Conservation (phyloP, 2,888 invertebrate species). For the Artemia sp. region DNA sequence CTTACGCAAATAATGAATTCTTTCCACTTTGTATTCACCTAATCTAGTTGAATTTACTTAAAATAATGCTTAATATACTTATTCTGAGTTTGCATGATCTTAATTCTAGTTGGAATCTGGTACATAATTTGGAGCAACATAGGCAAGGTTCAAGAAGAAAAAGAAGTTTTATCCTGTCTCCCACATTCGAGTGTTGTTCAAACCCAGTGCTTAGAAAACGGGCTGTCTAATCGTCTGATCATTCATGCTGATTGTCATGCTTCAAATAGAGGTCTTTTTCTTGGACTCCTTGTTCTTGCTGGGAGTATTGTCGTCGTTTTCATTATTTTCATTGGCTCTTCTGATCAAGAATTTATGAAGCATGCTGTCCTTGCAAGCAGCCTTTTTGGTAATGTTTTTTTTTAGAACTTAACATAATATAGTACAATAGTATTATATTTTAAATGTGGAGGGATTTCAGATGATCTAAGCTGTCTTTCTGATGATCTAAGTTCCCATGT, state of each 20-base stretch:
- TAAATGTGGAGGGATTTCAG: neutral
- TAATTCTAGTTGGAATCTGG: conserved; percentile 44
- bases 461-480: neutral
- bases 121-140: conserved; percentile 58
- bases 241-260: conserved; percentile 57
- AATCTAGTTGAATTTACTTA: no score
- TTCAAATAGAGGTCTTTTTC: conserved; percentile 53
- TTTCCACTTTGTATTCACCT: no score
- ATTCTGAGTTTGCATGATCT: no score
- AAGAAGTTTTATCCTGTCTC: conserved; percentile 32
- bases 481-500: no score
- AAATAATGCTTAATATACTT: no score
- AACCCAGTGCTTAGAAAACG: conserved; percentile 23
- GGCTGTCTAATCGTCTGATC: conserved; percentile 35
- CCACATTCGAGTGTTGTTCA: neutral
- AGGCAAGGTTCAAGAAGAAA: conserved; percentile 34
- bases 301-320: conserved; percentile 42
- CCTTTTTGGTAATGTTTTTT: conserved; percentile 12
- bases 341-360: conserved; percentile 31
- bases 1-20: no score
- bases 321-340: conserved; percentile 41
- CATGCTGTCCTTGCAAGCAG: neutral
- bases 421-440: neutral
- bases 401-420: neutral
- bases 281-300: conserved; percentile 45